Evolutionary conservation across 2,113 vertebrate species (phyloP), one percentile per base, ranked within the genome.

Genomic region (Phylloscopus whistleri): DNA sequence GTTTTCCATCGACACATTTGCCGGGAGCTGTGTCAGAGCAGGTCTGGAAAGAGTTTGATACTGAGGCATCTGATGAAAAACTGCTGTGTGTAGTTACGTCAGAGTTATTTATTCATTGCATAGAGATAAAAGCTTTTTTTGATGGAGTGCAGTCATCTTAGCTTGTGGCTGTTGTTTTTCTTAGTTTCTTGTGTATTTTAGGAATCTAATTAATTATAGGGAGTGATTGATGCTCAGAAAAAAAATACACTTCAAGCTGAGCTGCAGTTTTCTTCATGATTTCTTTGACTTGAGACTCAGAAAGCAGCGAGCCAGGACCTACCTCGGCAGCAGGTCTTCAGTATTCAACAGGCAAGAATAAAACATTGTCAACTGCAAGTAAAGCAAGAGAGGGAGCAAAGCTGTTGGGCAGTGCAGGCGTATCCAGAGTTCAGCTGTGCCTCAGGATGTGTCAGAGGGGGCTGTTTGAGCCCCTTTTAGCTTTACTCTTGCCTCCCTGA

Each of bases 131-230:
- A 94, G 94, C 64, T 53, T 93, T 93, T 93, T 77, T 73, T 90
- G 76, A 94, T 79, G 63, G 62, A 89, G 73, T 22, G 41, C 83
- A 89, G 95, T 94, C 83, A 91, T 94, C 84, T 80, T 91, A 89
- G 92, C 84, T 96, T 79, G 73, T 94, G 88, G 80, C 86, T 94
- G 90, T 94, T 95, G 83, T 96, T 96, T 94, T 86, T 96, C 88
- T 92, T 94, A 92, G 88, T 92, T 95, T 92, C 84, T 90, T 84
- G 81, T 89, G 58, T 89, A 90, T 93, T 97, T 96, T 92, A 75
- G 87, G 89, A 72, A 89, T 75, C 77, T 81, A 94, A 89, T 95
- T 96, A 96, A 96, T 95, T 95, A 81, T 46, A 69, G 37, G 31
- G 60, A 87, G 39, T 82, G 88, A 90, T 72, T 92, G 92, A 93